Evolutionary conservation across 2,888 invertebrate species (phyloP).

Genomic region (Ornithoptera alexandrae): DNA sequence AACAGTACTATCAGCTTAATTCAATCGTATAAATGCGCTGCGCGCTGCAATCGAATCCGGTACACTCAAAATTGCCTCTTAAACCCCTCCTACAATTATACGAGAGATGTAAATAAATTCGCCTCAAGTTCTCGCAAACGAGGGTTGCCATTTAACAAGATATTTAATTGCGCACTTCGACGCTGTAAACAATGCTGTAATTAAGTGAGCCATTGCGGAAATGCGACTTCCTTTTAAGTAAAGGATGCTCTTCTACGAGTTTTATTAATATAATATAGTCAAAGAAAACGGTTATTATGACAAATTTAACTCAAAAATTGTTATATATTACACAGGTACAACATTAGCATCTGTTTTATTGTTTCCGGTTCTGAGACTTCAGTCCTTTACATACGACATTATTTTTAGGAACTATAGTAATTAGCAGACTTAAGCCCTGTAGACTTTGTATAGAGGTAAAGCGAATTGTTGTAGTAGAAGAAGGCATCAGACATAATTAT

Average conservation of each 20-base stretch:
- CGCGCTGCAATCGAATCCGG: neutral
- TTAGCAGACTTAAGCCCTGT: no score
- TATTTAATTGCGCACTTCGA: conserved; percentile 26
- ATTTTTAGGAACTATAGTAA: no score
- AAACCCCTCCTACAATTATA: neutral
- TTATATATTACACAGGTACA: neutral
- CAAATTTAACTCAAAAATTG: neutral
- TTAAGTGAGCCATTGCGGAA: conserved; percentile 27
- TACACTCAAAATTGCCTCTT: neutral
- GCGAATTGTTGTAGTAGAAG: no score
- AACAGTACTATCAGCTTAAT: no score
- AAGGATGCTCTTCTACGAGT: neutral
- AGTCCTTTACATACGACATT: no score
- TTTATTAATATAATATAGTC: neutral
- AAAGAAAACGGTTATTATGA: neutral
- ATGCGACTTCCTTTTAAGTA: conserved; percentile 22
- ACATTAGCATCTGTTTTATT: neutral
- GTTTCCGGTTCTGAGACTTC: no score
- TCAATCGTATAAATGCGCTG: neutral
- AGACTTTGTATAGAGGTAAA: no score
- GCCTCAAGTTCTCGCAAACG: conserved; percentile 2
- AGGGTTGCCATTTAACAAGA: conserved; percentile 23
- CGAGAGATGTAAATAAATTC: conserved; percentile 20
- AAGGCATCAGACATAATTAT: no score
- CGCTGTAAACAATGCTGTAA: conserved; percentile 25